A percentile compares a stretch with the other conserved stretches of the same genome.
phyloP scores from a whole-genome alignment of 2,113 vertebrate species.

The Solenodon paradoxus region DNA sequence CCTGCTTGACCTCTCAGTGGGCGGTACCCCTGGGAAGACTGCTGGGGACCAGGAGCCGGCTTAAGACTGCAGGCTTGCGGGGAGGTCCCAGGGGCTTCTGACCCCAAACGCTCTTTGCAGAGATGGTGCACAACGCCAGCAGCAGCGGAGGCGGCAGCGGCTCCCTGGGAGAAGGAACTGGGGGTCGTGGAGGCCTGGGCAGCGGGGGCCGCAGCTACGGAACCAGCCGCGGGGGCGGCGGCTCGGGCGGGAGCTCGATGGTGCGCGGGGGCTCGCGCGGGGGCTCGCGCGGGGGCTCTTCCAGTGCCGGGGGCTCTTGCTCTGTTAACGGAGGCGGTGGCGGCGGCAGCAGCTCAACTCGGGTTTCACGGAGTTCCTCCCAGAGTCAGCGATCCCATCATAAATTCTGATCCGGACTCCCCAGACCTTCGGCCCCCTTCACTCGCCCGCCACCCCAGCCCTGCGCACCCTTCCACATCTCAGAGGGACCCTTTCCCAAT shows the following conservation, averaged over 20 bases:
- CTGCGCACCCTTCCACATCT: background rate
- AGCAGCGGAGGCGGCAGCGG: background rate
- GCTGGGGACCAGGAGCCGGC: no score
- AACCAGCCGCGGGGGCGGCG: background rate
- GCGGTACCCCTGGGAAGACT: fast-evolving
- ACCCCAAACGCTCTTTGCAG: background rate
- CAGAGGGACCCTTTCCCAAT: background rate
- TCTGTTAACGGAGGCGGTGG: fast-evolving
- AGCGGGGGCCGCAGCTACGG: background rate
- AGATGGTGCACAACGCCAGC: background rate
- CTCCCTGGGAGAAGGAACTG: background rate
- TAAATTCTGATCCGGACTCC: background rate
- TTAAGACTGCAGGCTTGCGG: no score
- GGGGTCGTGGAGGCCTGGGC: background rate
- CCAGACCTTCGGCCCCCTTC: fast-evolving
- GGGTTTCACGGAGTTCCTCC: background rate
- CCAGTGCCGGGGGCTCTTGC: fast-evolving
- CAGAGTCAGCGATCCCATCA: background rate
- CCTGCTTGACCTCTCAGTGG: background rate
- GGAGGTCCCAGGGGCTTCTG: background rate
- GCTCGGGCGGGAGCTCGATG: fast-evolving
- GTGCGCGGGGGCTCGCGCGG: background rate
- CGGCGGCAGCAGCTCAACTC: fast-evolving
- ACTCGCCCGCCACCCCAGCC: background rate
- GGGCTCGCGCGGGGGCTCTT: background rate